Evolutionary conservation across 2,797 vertebrate genomes (phyloP), one percentile per base, ranked within the genome.

Genomic region (Sarcoramphus papa): DNA sequence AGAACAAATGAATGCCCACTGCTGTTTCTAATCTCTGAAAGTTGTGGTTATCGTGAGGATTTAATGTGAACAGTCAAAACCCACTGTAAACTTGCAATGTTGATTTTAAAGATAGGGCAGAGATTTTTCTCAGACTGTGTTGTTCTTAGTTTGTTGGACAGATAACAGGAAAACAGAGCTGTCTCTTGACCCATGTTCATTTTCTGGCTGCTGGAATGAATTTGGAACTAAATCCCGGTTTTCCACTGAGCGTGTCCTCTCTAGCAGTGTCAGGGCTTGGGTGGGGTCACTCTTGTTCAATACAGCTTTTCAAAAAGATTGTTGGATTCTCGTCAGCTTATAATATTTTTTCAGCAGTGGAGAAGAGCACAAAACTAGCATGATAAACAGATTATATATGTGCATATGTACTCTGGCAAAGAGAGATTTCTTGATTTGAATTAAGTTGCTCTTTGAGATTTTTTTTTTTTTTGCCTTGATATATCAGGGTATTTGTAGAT

Each of bases 251-350:
- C 94, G 37, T 96, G 97, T 82, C 77, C 91, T 95, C 69, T 95
- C 78, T 78, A 90, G 95, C 97, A 91, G 91, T 96, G 97, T 97
- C 95, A 63, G 75, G 90, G 82, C 92, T 94, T 97, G 98, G 98
- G 97, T 98, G 98, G 97, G 95, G 97, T 97, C 70, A 62, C 69
- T 75, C 65, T 97, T 95, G 45, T 97, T 98, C 93, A 95, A 74
- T 97, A 83, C 41, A 96, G 87, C 85, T 94, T 96, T 95, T 96
- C 92, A 94, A 89, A 96, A 70, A 6, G 73, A 41, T 88, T 87
- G 22, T 82, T 94, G 88, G 91, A 86, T 95, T 97, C 97, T 97
- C 64, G 79, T 95, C 94, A 88, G 93, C 37, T 97, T 84, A 69
- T 69, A 93, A 43, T 65, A 79, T 65, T n/a, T 68, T 91, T 93